Evolutionary conservation across 2,888 invertebrate species (phyloP).

Genomic region (Phalera bucephala): DNA sequence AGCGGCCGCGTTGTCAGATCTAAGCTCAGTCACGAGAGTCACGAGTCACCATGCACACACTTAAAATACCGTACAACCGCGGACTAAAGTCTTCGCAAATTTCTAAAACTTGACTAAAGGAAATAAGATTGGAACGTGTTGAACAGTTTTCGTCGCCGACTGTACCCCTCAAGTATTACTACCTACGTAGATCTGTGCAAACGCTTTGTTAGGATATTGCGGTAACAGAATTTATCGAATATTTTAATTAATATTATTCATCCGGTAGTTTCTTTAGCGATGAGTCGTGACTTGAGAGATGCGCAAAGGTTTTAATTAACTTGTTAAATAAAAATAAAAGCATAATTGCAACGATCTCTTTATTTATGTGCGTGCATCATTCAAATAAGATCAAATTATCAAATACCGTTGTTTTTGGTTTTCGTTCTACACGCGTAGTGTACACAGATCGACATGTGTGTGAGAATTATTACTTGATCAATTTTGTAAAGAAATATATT

Average conservation of each 20-base stretch:
- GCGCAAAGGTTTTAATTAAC: conserved; percentile 8
- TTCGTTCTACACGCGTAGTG: too few species aligned
- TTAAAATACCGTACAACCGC: conserved; percentile 32
- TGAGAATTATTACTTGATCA: too few species aligned
- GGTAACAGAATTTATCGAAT: conserved; percentile 29
- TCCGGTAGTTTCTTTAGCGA: conserved; percentile 9
- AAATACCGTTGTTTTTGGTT: too few species aligned
- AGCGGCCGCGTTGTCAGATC: conserved; percentile 45
- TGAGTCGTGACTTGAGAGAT: conserved; percentile 19
- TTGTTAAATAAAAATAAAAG: neutral
- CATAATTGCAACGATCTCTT: too few species aligned
- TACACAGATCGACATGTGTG: too few species aligned
- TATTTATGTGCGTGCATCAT: too few species aligned
- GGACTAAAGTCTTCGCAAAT: neutral
- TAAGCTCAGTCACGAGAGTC: conserved; percentile 50
- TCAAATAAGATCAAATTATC: too few species aligned
- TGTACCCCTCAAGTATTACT: conserved; percentile 5
- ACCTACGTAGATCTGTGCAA: conserved; percentile 24
- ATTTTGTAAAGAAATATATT: too few species aligned
- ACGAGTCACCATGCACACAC: conserved; percentile 41
- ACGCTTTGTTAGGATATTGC: conserved; percentile 30
- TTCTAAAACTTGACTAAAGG: neutral
- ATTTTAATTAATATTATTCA: conserved; percentile 33
- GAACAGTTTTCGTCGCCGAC: neutral
- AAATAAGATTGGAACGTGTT: neutral